phyloP scores from a whole-genome alignment of 2,888 invertebrate species.

The Crepidodera aurea region DNA sequence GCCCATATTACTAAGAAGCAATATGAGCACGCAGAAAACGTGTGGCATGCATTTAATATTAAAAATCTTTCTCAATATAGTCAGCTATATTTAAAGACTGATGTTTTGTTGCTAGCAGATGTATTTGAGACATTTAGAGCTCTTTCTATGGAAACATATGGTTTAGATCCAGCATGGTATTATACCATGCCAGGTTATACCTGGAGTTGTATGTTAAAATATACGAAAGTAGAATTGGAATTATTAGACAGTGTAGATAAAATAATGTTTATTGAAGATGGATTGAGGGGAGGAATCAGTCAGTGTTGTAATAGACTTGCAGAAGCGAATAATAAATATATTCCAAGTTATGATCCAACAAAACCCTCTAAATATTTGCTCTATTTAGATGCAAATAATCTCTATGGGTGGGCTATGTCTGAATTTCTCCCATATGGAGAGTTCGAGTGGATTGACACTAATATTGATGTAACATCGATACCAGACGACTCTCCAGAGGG shows the following conservation, averaged over 20 bases:
- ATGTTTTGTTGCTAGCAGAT: constrained; percentile 54
- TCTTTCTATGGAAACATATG: constrained; percentile 47
- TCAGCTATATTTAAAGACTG: constrained; percentile 54
- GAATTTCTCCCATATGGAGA: constrained; percentile 45
- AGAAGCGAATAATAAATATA: constrained; percentile 53
- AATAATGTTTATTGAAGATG: constrained; percentile 48
- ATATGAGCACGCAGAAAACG: constrained; percentile 51
- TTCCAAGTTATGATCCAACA: constrained; percentile 3
- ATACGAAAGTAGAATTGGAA: constrained; percentile 43
- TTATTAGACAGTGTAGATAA: constrained; percentile 50
- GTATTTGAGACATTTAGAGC: constrained; percentile 56
- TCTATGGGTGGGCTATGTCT: constrained; percentile 44
- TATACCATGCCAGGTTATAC: constrained; percentile 48
- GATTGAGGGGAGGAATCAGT: constrained; percentile 51
- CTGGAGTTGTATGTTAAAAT: constrained; percentile 50
- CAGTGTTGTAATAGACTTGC: constrained; percentile 48
- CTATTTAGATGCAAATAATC: constrained; percentile 34
- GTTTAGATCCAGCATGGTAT: constrained; percentile 50
- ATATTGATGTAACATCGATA: constrained; percentile 27
- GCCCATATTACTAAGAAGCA: constrained; percentile 42
- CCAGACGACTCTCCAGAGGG: constrained; percentile 24
- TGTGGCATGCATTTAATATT: constrained; percentile 52
- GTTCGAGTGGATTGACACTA: constrained; percentile 23
- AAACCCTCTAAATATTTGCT: constrained; percentile 3
- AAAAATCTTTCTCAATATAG: constrained; percentile 52